Evolutionary conservation across 1,140 invertebrate species (phyloP), one percentile per base, ranked within the genome.

Genomic region (Trachymyrmex cornetzi): DNA sequence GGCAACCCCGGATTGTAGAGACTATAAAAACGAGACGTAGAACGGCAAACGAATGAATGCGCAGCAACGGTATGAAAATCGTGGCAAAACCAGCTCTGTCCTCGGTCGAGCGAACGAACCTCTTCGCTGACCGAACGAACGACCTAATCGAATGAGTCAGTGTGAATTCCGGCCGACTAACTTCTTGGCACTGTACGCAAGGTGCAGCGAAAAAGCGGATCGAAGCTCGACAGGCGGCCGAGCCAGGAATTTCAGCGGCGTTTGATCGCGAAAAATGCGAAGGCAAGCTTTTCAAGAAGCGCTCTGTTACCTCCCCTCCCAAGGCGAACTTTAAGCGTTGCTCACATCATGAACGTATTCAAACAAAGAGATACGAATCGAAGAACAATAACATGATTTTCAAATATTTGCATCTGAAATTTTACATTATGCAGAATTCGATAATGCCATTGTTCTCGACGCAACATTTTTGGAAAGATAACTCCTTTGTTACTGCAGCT

Each of bases 251-350:
- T 86, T 77, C 84, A 86, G 77, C 84, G 64, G 50, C 77, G 64
- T 66, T 81, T 86, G 84, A 81, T 81, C 84, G 84, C 77, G 77
- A 86, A 86, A 86, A 86, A 86, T 79, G 75, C 77, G 75, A 80
- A 86, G 77, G 75, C 75, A 77, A 80, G 84, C 77, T 86, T 80
- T 77, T 86, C 75, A 53, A 86, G 77, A 81, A 48, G 44, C 63
- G 30, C 57, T n/a, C 59, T 57, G 50, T 38, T n/a, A 24, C 34
- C 67, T 16, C 5, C 38, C 34, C 30, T 30, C 0, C 9, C 22
- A 50, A 19, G 38, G 22, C 19, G 19, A 69, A 44, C 27, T 14
- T 86, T 67, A 69, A 81, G 77, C 77, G 22, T 44, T 27, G 19
- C 22, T 86, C 77, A 86, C 64, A 86, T 59, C 57, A 48, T 27